Evolutionary conservation across 1,140 invertebrate genomes (phyloP).

Genomic region (Sitophilus oryzae): DNA sequence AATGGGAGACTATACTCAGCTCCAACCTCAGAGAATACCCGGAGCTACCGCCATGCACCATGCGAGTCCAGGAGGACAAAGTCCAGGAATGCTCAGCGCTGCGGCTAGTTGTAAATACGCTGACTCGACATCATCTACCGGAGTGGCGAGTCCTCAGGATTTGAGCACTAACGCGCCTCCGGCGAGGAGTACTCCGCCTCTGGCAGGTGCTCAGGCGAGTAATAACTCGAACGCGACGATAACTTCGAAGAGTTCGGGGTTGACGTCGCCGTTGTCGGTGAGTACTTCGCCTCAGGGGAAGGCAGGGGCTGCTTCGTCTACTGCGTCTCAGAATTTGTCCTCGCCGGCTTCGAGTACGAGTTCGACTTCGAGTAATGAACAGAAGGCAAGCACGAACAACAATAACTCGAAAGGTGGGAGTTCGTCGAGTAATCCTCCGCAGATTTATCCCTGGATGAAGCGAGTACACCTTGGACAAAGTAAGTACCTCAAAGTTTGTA

Average conservation of each 20-base stretch:
- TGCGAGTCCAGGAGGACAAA: conserved; percentile 49
- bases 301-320: conserved; percentile 44
- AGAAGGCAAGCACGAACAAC: conserved; percentile 52
- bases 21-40: conserved; percentile 66
- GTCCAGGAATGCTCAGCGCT: conserved; percentile 54
- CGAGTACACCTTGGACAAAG: conserved; percentile 92
- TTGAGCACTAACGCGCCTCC: conserved; percentile 57
- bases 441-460: conserved; percentile 98
- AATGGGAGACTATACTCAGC: conserved; percentile 80
- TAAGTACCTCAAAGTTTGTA: too few relatives aligned
- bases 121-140: conserved; percentile 60
- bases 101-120: conserved; percentile 63
- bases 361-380: conserved; percentile 62
- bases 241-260: conserved; percentile 39
- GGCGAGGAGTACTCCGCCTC: conserved; percentile 47
- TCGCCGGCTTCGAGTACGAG: conserved; percentile 65
- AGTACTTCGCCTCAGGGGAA: conserved; percentile 47
- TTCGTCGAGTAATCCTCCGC: conserved; percentile 64
- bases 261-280: conserved; percentile 51
- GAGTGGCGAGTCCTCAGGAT: conserved; percentile 76
- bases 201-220: conserved; percentile 47
- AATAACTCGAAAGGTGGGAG: conserved; percentile 47
- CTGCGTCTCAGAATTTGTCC: conserved; percentile 56
- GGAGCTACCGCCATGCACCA: conserved; percentile 47
- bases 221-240: conserved; percentile 43